Base-by-base conservation (phyloP, 2,113 vertebrate genomes). In the Thamnaconus septentrionalis region DNA sequence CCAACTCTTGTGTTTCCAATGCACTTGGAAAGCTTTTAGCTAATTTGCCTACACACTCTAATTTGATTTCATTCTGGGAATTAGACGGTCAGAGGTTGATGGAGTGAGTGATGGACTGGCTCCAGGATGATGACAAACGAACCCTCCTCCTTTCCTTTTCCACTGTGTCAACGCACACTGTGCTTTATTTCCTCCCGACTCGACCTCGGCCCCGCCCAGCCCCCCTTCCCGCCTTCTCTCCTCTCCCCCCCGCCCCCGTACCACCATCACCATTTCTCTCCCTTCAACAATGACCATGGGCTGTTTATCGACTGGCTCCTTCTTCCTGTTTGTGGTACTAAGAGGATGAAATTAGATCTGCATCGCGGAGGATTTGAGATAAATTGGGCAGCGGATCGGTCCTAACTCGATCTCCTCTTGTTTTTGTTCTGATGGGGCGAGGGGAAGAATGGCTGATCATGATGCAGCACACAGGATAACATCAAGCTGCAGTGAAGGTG, bases 311-410 rank as follows among this genome's bases (percentile, higher is more conserved):
- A 83, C 84, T 76, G 77, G 62, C 76, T 78, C 71, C 78, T 82
- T 63, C 85, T 87, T 91, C 84, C 88, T 89, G 85, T 88, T 84
- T 84, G 83, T 78, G 81, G 79, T 85, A 77, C 81, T 85, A 78
- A 89, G 83, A 88, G 87, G 80, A 70, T 89, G 85, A 85, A 87
- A 90, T 91, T 86, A 87, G 81, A 90, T 88, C 88, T 82, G 78
- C 75, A 84, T 87, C 65, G 58, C 73, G 12, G 55, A 80, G 79
- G 81, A 83, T 90, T 81, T 80, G 69, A 87, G 83, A 87, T 88
- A 82, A 86, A 90, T 89, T 86, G 76, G 82, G 78, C 66, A 87
- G 76, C 84, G 10, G 83, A 84, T 86, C 80, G 53, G 73, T 84
- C 64, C 64, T 86, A 91, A 90, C 57, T 81, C 41, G 12, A 84